A percentile compares a stretch with the other conserved stretches of the same genome.
These are phyloP conservation scores for Catharus fuscescens DNA, from an alignment of 2,113 vertebrate genomes.

Conservation along the genomic window DNA sequence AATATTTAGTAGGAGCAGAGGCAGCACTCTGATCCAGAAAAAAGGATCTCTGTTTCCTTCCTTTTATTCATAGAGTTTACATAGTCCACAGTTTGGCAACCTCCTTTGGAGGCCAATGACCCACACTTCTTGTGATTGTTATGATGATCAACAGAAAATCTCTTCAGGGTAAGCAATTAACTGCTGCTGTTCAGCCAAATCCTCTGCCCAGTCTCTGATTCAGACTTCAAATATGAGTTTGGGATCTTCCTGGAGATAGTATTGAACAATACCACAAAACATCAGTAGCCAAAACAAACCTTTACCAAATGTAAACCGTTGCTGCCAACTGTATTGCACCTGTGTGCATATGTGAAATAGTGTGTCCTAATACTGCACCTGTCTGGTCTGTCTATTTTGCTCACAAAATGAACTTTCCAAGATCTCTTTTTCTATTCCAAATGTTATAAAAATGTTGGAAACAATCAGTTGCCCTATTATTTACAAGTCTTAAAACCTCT, in stretches of 20 bases:
- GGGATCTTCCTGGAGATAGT: neutral
- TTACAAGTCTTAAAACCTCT: neutral
- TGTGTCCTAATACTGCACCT: neutral
- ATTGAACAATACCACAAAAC: neutral
- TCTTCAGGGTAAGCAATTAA: slow-evolving; percentile 1
- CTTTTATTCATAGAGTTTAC: slow-evolving; percentile 42
- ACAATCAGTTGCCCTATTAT: neutral
- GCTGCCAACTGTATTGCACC: neutral
- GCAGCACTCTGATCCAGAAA: neutral
- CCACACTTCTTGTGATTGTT: slow-evolving; percentile 56
- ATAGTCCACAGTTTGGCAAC: slow-evolving; percentile 49
- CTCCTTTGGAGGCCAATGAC: slow-evolving; percentile 33
- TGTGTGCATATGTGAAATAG: neutral
- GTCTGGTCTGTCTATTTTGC: neutral
- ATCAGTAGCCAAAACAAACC: neutral
- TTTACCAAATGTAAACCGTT: neutral
- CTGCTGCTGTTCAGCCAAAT: neutral
- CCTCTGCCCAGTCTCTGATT: neutral
- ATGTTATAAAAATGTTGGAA: slow-evolving; percentile 12
- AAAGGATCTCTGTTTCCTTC: slow-evolving; percentile 31
- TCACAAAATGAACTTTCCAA: neutral
- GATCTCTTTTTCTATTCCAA: neutral
- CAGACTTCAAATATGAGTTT: neutral
- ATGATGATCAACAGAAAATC: slow-evolving; percentile 22
- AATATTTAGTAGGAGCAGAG: neutral